Evolutionary conservation across 2,888 invertebrate genomes (phyloP), one percentile per base, ranked within the genome.

Genomic region (Caprella mutica): DNA sequence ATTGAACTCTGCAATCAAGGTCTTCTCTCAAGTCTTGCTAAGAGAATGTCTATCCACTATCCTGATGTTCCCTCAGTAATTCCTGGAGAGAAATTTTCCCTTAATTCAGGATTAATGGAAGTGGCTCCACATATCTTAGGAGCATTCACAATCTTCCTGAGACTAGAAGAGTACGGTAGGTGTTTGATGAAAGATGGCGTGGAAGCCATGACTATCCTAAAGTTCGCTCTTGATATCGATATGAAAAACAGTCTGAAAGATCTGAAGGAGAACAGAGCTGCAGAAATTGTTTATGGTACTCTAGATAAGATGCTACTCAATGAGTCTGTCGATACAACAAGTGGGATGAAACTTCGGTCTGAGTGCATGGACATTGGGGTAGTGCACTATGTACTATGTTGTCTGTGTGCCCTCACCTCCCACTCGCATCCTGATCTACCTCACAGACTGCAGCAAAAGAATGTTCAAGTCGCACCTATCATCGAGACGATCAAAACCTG

Each of bases 1-100:
- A 86, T 89, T 69, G 84, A 86, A 67, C 93, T 94, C 75, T 89
- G 90, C 52, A 81, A 83, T 63, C 82, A 85, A 66, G 92, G 92
- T 57, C 93, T 93, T 2, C 77, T 94, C 57, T 89, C 89, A 14
- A 77, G 92, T 59, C 76, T 94, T 60, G 92, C 93, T 0, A 85
- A 87, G 69, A 85, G 90, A 67, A 77, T 94, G 68, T 92, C 92
- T 1, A 80, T 90, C 0, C 84, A 92, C 19, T 89, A 86, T 75
- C 88, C 90, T 5, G 86, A 90, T 65, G 75, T 78, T 14, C 29
- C 48, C n/a, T n/a, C n/a, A n/a, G n/a, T 38, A 3, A n/a, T 4
- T 38, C 19, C 17, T 38, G 4, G 19, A 38, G n/a, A 17, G 3
- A 38, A 38, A 38, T 38, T 38, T 38, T 2, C 19, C 38, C n/a